Evolutionary conservation across 1,140 invertebrate genomes (phyloP), one percentile per base, ranked within the genome.

Genomic region (Drosophila ananassae): DNA sequence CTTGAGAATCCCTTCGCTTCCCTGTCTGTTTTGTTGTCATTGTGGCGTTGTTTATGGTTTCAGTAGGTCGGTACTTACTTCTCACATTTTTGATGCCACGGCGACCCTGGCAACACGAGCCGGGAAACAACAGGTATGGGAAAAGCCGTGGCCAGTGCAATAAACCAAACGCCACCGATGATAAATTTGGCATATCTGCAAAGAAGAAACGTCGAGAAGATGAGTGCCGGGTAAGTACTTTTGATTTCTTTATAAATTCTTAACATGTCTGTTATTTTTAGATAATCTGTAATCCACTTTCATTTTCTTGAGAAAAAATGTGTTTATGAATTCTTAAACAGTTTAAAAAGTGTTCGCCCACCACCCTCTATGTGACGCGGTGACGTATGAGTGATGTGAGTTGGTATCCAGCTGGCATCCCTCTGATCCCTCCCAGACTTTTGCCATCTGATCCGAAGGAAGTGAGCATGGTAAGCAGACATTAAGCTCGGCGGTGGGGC

Each of bases 131-230:
- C 91, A 0, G 95, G 94, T 28, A 97, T 96, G 1, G 97, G 97
- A 4, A 96, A 92, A 0, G 97, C 97, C 0, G 97, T 97, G 1
- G 95, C 92, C 10, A 97, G 90, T 0, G 97, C 96, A 17, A 98
- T 93, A 2, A 94, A 73, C 97, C 97, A 98, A 8, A 98, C 96
- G 2, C 93, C 92, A 0, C 93, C 92, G 25, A 98, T 97, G 46
- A 96, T 94, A 39, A 95, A 91, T 72, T 95, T 95, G 0, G 95
- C 95, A 52, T 95, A 91, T n/a, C 91, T 92, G 67, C n/a, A 89
- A 79, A 46, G 17, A 2, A 17, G 6, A 28, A 28, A 28, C 25
- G 13, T 39, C 13, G 56, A 61, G 39, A 10, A 25, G 28, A 46
- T 52, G 51, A 62, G 66, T 57, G 57, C n/a, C 44, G 30, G 4